Evolutionary conservation across 2,113 vertebrate genomes (phyloP), one percentile per base, ranked within the genome.

Genomic region (Sinocyclocheilus rhinocerous): DNA sequence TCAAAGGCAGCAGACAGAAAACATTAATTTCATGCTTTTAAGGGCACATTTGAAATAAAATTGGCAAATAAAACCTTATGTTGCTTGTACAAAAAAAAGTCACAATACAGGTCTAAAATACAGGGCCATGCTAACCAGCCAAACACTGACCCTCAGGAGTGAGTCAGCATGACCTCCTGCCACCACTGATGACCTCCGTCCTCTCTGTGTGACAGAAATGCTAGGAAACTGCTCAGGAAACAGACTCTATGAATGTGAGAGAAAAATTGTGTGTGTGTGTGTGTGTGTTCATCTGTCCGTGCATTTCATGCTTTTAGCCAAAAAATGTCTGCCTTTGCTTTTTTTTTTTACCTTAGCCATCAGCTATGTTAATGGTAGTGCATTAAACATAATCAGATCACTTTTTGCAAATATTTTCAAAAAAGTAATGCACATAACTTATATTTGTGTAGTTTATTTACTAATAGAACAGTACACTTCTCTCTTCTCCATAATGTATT

Each of bases 141-240:
- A 36, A 36, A 36, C 18, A 22, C 29, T 59, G 29, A 22, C 10
- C 76, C 9, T 36, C 20, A 4, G 57, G 78, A 79, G 4, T 79
- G 75, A 78, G 18, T 59, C 50, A 22, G 26, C 76, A 55, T 78
- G 78, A 80, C 57, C 57, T 65, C 78, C 52, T 50, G 76, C 55
- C 55, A 39, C 76, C 75, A 61, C 16, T 11, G 24, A 22, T 78
- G 76, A 57, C 76, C 52, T 59, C 20, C 11, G 33, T 39, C 22
- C 55, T 20, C 9, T 39, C 77, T 42, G 50, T 57, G 76, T 59
- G 26, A 79, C 16, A n/a, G 52, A 80, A 39, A 42, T n/a, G 5
- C 5, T 24, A 80, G 63, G 22, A 63, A 59, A 20, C 52, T 59
- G 52, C 77, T 59, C 20, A 13, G 11, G 5, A 77, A 55, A 33